Base-by-base conservation (phyloP, 1,140 invertebrate species). In the Rhagoletis pomonella region DNA sequence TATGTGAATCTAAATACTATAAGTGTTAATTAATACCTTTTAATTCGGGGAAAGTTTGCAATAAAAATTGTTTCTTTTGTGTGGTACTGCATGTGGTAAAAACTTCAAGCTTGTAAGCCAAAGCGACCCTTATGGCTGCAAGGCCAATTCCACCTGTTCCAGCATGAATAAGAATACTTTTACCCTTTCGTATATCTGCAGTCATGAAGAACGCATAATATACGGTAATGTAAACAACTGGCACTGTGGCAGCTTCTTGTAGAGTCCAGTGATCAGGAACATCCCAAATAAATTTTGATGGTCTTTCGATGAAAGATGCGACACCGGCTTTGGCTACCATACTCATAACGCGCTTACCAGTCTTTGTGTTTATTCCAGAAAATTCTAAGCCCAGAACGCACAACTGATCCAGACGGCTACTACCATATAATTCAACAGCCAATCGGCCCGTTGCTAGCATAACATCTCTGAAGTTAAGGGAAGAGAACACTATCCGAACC, bases 141-240 rank as follows among this genome's bases (percentile, higher is more conserved):
- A 97, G 95, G 0, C 97, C 97, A n/a, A 98, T 96, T 50, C 97
- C 97, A 42, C 97, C 97, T 87, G 96, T 96, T 12, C 97, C 97
- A n/a, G 97, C 96, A 93, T 98, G 97, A 90, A 98, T 97, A 1
- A 98, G 94, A 42, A 98, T 94, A 1, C 94, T 95, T 89, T 97
- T 96, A 2, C 96, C 96, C 85, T 94, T 94, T 87, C 94, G 93
- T 87, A 98, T 94, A 85, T 95, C 93, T 10, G 95, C 96, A 50
- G 93, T 91, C 92, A 94, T 94, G n/a, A 95, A 93, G 87, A 99
- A 94, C 9, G 97, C 96, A 91, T 97, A 97, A 89, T 97, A 97
- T 2, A 96, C 97, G 0, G 97, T 98, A 69, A 95, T 95, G 90
- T 98, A 99, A 5, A 97, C 97, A 1, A 96, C 96, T 3, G 98